A percentile compares a stretch with the other conserved stretches of the same genome.
These are phyloP conservation scores for Mesoclemmys tuberculata DNA, from an alignment of 2,113 vertebrate genomes.

Conservation along the genomic window DNA sequence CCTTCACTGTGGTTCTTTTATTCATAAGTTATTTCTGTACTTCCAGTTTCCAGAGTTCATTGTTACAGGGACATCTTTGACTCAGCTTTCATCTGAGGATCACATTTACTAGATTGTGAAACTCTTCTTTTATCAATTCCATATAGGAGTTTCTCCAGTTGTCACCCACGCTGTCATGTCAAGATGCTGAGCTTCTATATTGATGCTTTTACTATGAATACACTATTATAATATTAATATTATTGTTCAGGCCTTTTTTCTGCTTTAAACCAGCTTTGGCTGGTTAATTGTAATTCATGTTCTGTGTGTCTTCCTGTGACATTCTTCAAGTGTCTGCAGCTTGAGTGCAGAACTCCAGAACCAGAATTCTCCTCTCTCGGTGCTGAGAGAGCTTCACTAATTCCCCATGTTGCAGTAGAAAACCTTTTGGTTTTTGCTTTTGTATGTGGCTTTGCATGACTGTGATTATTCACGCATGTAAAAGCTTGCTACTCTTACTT, in stretches of 20 bases:
- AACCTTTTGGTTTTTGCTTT: conserved; percentile 50
- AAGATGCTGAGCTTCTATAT: not conserved
- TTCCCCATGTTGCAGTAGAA: conserved; percentile 17
- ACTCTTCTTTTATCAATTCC: conserved; percentile 10
- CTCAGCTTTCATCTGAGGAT: not conserved
- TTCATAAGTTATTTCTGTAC: conserved; percentile 24
- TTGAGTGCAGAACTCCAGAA: conserved; percentile 31
- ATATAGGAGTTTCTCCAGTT: not conserved
- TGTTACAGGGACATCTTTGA: not conserved
- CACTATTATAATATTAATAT: no score
- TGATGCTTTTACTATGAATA: conserved; percentile 2
- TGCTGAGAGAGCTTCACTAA: conserved; percentile 6
- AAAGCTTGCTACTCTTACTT: conserved; percentile 27
- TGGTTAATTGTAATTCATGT: conserved; percentile 31
- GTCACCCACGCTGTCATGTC: not conserved
- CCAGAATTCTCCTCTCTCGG: conserved; percentile 37
- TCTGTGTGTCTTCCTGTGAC: conserved; percentile 10
- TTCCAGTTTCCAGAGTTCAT: not conserved
- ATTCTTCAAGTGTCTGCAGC: conserved; percentile 1
- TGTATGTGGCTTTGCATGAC: conserved; percentile 5
- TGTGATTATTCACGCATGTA: not conserved
- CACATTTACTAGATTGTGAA: not conserved
- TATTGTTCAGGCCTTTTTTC: not conserved
- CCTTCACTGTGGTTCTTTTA: not conserved
- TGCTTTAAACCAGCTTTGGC: conserved; percentile 18